Conservation (phyloP, 2,888 invertebrate genomes). For the Loripinus fragilis region DNA sequence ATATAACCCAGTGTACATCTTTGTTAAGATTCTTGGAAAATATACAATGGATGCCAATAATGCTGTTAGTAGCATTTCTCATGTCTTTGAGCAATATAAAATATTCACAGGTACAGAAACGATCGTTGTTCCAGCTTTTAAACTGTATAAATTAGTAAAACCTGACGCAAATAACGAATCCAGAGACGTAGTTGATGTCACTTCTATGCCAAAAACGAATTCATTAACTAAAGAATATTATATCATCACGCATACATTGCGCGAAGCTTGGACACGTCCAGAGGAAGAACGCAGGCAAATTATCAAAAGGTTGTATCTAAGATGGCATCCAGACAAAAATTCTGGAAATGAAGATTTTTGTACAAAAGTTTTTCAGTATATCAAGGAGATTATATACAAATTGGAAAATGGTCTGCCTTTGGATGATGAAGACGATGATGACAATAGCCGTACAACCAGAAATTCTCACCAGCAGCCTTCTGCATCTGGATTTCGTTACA, state of each 20-base stretch:
- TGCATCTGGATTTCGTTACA: no score
- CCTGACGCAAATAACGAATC: not conserved
- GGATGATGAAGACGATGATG: not conserved
- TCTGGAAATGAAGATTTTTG: conserved; percentile 46
- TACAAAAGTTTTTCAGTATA: conserved; percentile 55
- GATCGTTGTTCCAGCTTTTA: conserved; percentile 6
- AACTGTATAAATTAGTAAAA: conserved; percentile 12
- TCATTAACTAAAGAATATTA: not conserved
- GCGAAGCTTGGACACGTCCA: conserved; percentile 43
- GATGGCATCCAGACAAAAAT: conserved; percentile 66
- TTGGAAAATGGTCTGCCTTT: conserved; percentile 34
- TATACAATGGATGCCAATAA: no score
- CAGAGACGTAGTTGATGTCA: not conserved
- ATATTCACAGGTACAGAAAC: not conserved
- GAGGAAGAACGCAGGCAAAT: conserved; percentile 46
- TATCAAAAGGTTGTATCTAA: conserved; percentile 43
- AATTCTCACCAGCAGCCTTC: no score
- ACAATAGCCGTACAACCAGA: no score
- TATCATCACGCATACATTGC: not conserved
- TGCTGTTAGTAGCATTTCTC: not conserved
- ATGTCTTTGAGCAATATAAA: not conserved
- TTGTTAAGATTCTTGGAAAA: conserved; percentile 33
- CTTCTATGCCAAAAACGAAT: not conserved
- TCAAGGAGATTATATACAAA: conserved; percentile 39
- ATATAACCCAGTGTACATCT: conserved; percentile 33